Evolutionary conservation across 2,888 invertebrate species (phyloP).

Genomic region (Hedya salicella): DNA sequence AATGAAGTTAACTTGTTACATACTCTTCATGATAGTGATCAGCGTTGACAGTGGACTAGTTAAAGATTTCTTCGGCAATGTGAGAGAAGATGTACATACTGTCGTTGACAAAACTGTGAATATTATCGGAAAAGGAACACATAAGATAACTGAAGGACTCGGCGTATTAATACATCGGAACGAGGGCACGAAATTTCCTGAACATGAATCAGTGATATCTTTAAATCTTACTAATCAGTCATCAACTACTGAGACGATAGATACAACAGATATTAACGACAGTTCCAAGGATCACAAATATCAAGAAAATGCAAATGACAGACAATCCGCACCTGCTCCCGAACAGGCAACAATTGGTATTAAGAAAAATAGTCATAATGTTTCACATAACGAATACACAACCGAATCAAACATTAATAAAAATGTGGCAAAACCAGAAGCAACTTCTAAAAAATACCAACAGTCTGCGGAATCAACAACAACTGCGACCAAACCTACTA

Average conservation of each 20-base stretch:
- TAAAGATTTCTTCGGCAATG: conserved; percentile 7
- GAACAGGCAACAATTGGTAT: neutral
- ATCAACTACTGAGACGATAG: neutral
- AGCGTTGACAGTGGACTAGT: conserved; percentile 31
- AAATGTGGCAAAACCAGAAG: neutral
- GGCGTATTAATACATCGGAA: conserved; percentile 18
- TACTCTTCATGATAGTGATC: conserved; percentile 6
- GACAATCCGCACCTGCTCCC: neutral
- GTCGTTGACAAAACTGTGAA: conserved; percentile 8
- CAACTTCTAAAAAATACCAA: neutral
- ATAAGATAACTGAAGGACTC: conserved; percentile 18
- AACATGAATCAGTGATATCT: neutral
- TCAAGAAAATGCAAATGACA: neutral
- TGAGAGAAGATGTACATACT: conserved; percentile 20
- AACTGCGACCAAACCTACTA: neutral
- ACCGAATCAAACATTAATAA: neutral
- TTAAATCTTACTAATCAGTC: neutral
- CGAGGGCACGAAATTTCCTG: conserved; percentile 16
- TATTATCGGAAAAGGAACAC: conserved; percentile 26
- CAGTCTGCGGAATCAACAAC: neutral
- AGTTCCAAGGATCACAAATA: neutral
- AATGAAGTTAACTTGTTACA: conserved; percentile 26
- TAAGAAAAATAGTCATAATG: neutral
- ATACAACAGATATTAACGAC: neutral
- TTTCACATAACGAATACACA: neutral